These are phyloP conservation scores for Ictalurus furcatus DNA, from an alignment of 2,113 vertebrate species.

Conservation along the genomic window DNA sequence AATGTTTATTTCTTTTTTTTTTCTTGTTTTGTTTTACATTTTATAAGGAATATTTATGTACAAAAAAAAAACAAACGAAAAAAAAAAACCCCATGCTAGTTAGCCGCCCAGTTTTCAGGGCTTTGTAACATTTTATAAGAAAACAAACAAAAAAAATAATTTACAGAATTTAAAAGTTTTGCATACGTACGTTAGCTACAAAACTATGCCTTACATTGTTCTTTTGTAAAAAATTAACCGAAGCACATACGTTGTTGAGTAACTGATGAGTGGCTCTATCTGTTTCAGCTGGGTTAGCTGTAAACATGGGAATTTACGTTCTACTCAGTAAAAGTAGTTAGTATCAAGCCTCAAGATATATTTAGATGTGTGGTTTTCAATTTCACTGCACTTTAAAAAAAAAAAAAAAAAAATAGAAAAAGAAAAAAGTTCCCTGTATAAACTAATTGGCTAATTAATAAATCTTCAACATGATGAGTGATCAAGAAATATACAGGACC, in stretches of 20 bases:
- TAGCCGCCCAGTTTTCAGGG: conserved; percentile 71
- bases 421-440: not conserved
- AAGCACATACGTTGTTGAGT: conserved; percentile 63
- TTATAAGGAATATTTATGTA: conserved; percentile 80
- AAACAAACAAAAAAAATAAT: conserved; percentile 51
- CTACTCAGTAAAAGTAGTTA: conserved; percentile 9
- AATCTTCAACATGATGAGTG: not conserved
- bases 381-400: not conserved
- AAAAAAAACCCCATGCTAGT: conserved; percentile 61
- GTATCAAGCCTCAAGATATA: not conserved
- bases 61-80: conserved; percentile 55
- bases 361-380: not conserved
- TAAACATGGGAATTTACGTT: not conserved
- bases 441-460: not conserved
- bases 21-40: conserved; percentile 63
- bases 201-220: conserved; percentile 70
- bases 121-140: conserved; percentile 71
- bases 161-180: conserved; percentile 56
- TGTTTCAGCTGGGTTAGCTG: not conserved
- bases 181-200: conserved; percentile 64
- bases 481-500: not conserved
- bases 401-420: too few species aligned
- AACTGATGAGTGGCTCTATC: not conserved
- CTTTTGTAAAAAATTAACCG: conserved; percentile 56
- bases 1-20: conserved; percentile 53